Evolutionary conservation across 2,888 invertebrate genomes (phyloP), one percentile per base, ranked within the genome.

Genomic region (Erynnis tages): DNA sequence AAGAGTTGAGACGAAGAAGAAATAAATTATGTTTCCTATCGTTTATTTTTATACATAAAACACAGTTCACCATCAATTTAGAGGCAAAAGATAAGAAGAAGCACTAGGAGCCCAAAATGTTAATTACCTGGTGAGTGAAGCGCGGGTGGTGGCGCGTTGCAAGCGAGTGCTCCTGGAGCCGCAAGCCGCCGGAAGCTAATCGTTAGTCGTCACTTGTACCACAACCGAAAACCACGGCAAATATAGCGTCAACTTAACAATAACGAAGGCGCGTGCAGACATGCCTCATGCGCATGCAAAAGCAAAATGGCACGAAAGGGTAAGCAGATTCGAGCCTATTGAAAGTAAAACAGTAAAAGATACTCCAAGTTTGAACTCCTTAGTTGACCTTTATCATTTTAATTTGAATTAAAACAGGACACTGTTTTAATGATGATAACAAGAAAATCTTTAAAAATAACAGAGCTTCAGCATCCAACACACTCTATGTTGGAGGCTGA

Each of bases 141-240:
- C 30, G 41, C 30, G 21, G 43, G 8, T 23, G 8, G 21, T 17
- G 34, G 35, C 38, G 25, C 49, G 44, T 46, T 37, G 37, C 17
- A 37, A 37, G 37, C 37, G 10, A 17, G 5, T 21, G 21, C 4
- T 19, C 6, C 19, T 10, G 8, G 19, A 11, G 5, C 19, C 19
- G 19, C 19, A 2, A 10, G 10, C 23, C 48, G 25, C 53, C 44
- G 32, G 52, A 45, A 48, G 55, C 58, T 53, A 48, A 56, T 52
- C 53, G 65, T 64, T 57, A 68, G 75, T 71, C 61, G 66, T 75
- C 83, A 74, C 71, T 76, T 76, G 83, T 82, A 79, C 83, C 80
- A 66, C 62, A 55, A 67, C 63, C 56, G 50, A 53, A 56, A 44
- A 54, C 56, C n/a, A n/a, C n/a, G n/a, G n/a, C n/a, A n/a, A n/a